phyloP scores from a whole-genome alignment of 2,113 vertebrate genomes.

The Lagopus leucura region DNA sequence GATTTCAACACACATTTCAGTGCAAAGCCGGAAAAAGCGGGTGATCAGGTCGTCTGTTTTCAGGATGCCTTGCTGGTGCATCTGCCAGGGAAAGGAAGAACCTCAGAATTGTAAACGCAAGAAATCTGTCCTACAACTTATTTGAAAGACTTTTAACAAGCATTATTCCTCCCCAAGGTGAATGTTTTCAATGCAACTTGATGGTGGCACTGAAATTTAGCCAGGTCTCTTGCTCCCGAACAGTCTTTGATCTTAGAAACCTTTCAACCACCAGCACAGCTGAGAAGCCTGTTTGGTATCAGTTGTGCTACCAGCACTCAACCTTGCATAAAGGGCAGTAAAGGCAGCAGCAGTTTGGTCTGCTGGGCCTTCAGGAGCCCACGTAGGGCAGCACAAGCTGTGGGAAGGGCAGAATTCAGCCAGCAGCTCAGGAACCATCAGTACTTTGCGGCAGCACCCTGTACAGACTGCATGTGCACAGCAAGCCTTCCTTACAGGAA shows the following conservation, averaged over 20 bases:
- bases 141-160: not conserved
- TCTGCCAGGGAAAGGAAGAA: constrained; percentile 75
- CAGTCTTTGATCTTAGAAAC: not conserved
- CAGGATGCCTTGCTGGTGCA: constrained; percentile 98
- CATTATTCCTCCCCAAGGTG: not conserved
- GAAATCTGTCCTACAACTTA: not conserved
- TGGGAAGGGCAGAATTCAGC: not conserved
- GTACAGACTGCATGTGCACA: not conserved
- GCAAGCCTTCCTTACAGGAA: not conserved
- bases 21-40: constrained; percentile 96
- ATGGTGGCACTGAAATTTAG: not conserved
- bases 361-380: not conserved
- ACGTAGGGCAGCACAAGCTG: not conserved
- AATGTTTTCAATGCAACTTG: not conserved
- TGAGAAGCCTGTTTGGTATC: not conserved
- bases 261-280: not conserved
- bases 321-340: not conserved
- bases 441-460: not conserved
- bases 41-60: constrained; percentile 99
- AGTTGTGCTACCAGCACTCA: not conserved
- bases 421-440: not conserved
- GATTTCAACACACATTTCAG: constrained; percentile 99
- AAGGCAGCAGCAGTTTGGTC: not conserved
- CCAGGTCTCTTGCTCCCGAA: not conserved
- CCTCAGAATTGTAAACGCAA: not conserved